Percentiles rank a stretch among this genome's conserved stretches.
phyloP scores from a whole-genome alignment of 1,140 invertebrate species.

The Eufriesea mexicana region DNA sequence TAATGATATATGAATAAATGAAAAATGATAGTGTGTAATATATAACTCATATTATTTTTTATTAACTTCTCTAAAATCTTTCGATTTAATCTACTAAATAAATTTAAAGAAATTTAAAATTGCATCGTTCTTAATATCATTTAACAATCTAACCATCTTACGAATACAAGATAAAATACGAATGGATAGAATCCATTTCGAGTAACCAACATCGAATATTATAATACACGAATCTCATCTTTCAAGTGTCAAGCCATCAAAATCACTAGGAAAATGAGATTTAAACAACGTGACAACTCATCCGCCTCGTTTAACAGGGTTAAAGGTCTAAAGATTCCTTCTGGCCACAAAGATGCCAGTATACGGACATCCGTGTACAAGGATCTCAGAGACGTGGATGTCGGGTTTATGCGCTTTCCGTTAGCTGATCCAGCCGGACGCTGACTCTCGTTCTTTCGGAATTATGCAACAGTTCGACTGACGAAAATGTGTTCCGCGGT shows the following conservation, averaged over 20 bases:
- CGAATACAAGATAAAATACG: no score
- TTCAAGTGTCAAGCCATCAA: not conserved
- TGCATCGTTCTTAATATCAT: no score
- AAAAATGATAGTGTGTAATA: no score
- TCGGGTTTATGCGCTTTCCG: slow-evolving; percentile 25
- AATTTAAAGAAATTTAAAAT: no score
- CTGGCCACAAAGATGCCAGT: not conserved
- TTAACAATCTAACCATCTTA: no score
- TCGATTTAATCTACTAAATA: no score
- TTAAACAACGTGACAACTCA: not conserved
- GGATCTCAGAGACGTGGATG: not conserved
- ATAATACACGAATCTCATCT: not conserved
- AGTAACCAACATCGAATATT: no score
- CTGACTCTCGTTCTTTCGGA: not conserved
- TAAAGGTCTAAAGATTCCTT: not conserved
- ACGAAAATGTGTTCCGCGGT: not conserved
- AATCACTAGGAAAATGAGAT: not conserved
- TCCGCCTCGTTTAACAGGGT: not conserved
- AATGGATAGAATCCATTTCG: no score
- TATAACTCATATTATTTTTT: no score
- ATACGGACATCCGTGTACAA: not conserved
- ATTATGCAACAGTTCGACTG: slow-evolving; percentile 55
- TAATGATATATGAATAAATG: no score
- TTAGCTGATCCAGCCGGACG: slow-evolving; percentile 1
- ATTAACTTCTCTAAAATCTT: no score